phyloP scores from a whole-genome alignment of 2,888 invertebrate genomes.

The Eumacrocentrus americanus region DNA sequence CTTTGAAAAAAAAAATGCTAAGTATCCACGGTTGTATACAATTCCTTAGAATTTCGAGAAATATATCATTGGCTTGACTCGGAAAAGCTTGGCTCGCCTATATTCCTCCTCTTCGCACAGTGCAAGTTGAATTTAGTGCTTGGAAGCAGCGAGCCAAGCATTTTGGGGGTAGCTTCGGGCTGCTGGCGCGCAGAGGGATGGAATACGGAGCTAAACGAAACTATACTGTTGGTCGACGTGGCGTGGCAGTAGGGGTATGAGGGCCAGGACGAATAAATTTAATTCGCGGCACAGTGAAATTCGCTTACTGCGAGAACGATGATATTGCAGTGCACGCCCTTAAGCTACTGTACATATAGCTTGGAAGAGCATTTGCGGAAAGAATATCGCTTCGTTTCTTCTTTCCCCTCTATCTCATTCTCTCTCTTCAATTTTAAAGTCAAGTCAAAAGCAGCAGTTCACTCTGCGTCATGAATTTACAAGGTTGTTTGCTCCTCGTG shows the following conservation, averaged over 20 bases:
- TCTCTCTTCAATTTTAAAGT: not conserved
- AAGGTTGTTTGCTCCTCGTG: constrained; percentile 47
- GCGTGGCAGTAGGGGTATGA: constrained; percentile 21
- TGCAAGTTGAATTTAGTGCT: constrained; percentile 5
- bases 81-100: constrained; percentile 9
- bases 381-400: not conserved
- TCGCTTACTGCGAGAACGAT: constrained; percentile 33
- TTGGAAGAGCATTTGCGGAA: constrained; percentile 1
- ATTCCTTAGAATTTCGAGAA: constrained; percentile 4
- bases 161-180: not conserved
- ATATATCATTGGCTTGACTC: constrained; percentile 10
- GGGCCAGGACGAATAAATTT: constrained; percentile 37
- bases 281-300: constrained; percentile 32
- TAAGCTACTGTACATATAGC: not conserved
- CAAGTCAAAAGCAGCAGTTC: constrained; percentile 1
- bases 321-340: no score
- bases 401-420: not conserved
- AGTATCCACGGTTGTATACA: not conserved
- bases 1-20: not conserved
- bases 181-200: not conserved
- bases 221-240: not conserved
- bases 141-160: constrained; percentile 10
- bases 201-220: constrained; percentile 8
- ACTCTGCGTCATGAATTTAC: constrained; percentile 46
- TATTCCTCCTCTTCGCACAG: not conserved